These are phyloP conservation scores for Drosophila sproati DNA, from an alignment of 1,140 invertebrate species.

Conservation along the genomic window DNA sequence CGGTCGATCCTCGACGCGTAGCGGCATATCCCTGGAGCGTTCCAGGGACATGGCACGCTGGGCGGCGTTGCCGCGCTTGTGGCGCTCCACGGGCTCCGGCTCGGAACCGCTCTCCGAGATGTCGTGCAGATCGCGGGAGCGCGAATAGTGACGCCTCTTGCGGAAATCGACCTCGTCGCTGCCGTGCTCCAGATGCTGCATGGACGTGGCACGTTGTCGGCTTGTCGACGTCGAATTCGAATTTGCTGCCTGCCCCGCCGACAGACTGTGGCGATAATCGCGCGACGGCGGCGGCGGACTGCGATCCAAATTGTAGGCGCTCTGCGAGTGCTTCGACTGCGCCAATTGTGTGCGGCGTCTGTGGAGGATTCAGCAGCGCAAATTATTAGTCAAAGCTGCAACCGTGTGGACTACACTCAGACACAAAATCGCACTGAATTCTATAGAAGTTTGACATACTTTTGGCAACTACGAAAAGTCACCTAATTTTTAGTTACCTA, in stretches of 20 bases:
- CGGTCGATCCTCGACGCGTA: conserved; percentile 55
- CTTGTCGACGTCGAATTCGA: not conserved
- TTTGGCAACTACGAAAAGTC: too few relatives aligned
- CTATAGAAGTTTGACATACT: too few relatives aligned
- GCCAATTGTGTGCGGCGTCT: conserved; percentile 70
- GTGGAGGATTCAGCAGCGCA: too few relatives aligned
- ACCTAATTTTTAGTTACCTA: too few relatives aligned
- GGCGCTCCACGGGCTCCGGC: conserved; percentile 74
- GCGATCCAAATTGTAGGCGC: conserved; percentile 78
- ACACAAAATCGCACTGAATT: too few relatives aligned
- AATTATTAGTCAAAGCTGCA: too few relatives aligned
- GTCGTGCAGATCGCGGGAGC: conserved; percentile 79
- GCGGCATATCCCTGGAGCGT: conserved; percentile 46
- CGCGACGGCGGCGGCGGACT: conserved; percentile 65
- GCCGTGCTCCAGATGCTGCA: conserved; percentile 78
- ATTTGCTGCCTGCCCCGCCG: conserved; percentile 31
- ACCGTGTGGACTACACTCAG: too few relatives aligned
- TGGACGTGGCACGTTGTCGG: conserved; percentile 75
- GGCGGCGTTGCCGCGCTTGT: conserved; percentile 56
- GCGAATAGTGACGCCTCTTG: conserved; percentile 77
- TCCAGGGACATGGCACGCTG: conserved; percentile 75
- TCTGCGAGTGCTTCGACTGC: conserved; percentile 79
- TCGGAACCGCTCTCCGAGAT: conserved; percentile 84
- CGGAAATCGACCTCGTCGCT: conserved; percentile 80
- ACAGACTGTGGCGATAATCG: conserved; percentile 60